Evolutionary conservation across 1,140 invertebrate species (phyloP).

Genomic region (Atta colombica): DNA sequence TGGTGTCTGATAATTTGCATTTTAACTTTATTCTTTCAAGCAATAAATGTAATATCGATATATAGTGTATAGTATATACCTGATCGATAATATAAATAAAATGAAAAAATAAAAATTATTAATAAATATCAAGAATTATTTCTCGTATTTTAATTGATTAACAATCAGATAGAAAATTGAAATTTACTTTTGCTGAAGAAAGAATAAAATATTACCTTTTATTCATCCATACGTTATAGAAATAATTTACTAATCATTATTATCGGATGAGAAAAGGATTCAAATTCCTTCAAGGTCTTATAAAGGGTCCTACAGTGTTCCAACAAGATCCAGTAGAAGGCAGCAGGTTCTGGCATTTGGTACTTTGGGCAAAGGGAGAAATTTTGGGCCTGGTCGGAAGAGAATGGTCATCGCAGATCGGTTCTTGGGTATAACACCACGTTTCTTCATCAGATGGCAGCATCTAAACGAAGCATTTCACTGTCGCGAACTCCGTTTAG

Average conservation of each 20-base stretch:
- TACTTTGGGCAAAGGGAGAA: constrained; percentile 51
- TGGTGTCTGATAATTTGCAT: constrained; percentile 16
- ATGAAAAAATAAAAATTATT: background rate
- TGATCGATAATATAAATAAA: background rate
- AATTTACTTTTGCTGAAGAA: background rate
- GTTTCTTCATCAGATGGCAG: constrained; percentile 74
- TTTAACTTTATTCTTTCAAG: background rate
- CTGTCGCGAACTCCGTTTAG: constrained; percentile 49
- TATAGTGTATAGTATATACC: no score
- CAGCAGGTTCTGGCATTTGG: constrained; percentile 77
- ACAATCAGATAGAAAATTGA: background rate
- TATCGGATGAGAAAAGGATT: constrained; percentile 41
- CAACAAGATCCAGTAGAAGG: constrained; percentile 76
- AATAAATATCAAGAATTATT: background rate
- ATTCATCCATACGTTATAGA: background rate
- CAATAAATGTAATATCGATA: constrained; percentile 6
- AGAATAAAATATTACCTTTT: background rate
- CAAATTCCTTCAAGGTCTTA: background rate
- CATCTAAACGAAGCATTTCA: constrained; percentile 51
- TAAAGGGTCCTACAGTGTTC: constrained; percentile 67
- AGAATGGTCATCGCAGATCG: constrained; percentile 13
- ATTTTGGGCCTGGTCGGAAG: constrained; percentile 66
- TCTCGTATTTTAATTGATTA: background rate
- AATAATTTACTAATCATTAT: constrained; percentile 27
- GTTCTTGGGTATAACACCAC: constrained; percentile 45